A percentile compares a stretch with the other conserved stretches of the same genome.
phyloP scores from a whole-genome alignment of 2,113 vertebrate genomes.

The Tinamus guttatus region DNA sequence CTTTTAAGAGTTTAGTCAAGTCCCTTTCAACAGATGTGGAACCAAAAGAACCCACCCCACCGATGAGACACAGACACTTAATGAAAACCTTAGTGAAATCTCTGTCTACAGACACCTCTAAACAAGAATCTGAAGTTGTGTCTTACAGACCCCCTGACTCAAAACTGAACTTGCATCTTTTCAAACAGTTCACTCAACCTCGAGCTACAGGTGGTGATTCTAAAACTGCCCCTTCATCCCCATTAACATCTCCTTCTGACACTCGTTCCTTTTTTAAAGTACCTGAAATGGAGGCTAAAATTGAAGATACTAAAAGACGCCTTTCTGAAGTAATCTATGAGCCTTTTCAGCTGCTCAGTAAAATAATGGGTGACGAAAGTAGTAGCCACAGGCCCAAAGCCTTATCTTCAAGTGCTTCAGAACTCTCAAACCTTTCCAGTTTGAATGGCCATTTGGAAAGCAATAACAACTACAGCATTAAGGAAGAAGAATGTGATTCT shows the following conservation, averaged over 20 bases:
- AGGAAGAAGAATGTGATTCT: constrained; percentile 92
- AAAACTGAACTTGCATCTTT: constrained; percentile 93
- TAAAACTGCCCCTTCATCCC: constrained; percentile 97
- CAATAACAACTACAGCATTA: constrained; percentile 95
- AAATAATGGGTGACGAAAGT: constrained; percentile 97
- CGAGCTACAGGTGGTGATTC: constrained; percentile 89
- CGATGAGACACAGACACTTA: constrained; percentile 88
- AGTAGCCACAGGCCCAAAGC: constrained; percentile 88
- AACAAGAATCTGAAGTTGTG: constrained; percentile 84
- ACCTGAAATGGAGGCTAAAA: constrained; percentile 96
- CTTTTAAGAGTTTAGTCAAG: constrained; percentile 92
- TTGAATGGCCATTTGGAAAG: constrained; percentile 92
- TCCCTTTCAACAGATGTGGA: constrained; percentile 94
- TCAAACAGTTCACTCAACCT: constrained; percentile 97
- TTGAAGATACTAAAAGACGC: constrained; percentile 95
- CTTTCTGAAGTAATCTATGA: constrained; percentile 98
- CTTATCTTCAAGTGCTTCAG: constrained; percentile 94
- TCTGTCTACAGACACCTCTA: constrained; percentile 92
- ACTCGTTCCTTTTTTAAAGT: constrained; percentile 98
- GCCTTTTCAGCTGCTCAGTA: constrained; percentile 95
- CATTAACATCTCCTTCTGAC: constrained; percentile 91
- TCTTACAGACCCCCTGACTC: constrained; percentile 86
- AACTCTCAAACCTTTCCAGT: constrained; percentile 87
- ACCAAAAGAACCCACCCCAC: constrained; percentile 84
- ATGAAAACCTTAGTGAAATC: constrained; percentile 98